These are phyloP conservation scores for Orthosia gracilis DNA, from an alignment of 2,888 invertebrate species.

Conservation along the genomic window DNA sequence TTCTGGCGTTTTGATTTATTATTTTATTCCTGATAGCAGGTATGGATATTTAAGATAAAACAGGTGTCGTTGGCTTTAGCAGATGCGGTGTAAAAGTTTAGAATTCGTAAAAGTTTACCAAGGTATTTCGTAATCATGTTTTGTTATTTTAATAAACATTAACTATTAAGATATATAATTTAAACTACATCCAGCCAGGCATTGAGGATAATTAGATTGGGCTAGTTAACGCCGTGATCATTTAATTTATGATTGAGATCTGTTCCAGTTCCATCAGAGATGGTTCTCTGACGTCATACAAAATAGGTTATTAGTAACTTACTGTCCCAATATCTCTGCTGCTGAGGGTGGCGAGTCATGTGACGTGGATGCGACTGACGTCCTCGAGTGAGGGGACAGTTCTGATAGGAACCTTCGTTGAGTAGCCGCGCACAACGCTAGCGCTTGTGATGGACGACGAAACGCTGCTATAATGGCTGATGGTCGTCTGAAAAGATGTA, in stretches of 20 bases:
- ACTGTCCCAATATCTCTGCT: constrained; percentile 87
- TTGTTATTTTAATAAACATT: neutral
- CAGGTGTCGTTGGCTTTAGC: constrained; percentile 25
- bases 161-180: neutral
- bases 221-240: neutral
- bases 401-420: constrained; percentile 87
- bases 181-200: neutral
- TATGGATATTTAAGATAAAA: constrained; percentile 55
- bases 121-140: neutral
- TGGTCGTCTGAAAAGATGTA: constrained; percentile 86
- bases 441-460: constrained; percentile 91
- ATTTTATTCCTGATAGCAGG: constrained; percentile 48
- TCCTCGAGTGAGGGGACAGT: constrained; percentile 82
- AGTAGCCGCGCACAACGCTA: constrained; percentile 91
- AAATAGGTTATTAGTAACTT: constrained; percentile 53
- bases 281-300: neutral
- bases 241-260: neutral
- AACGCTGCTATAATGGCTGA: constrained; percentile 92
- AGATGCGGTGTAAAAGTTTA: constrained; percentile 10
- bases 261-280: neutral
- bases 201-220: neutral
- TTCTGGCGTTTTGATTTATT: constrained; percentile 62
- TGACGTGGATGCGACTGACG: constrained; percentile 83
- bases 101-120: neutral
- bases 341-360: constrained; percentile 83